A percentile compares a stretch with the other conserved stretches of the same genome.
Evolutionary conservation across 2,113 vertebrate species (phyloP).

Genomic region (Cynopterus brachyotis): DNA sequence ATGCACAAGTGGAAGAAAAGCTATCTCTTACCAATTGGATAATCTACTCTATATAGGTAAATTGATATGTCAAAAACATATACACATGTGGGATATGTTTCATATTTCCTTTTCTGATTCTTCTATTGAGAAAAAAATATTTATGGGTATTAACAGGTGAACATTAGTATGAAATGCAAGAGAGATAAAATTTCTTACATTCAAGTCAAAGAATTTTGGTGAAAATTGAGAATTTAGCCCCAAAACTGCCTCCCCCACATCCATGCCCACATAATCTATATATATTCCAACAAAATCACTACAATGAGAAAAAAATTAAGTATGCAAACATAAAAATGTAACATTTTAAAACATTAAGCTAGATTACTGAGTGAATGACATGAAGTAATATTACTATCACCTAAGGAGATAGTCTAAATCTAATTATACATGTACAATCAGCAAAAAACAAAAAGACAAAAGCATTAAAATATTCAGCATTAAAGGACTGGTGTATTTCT

Average conservation of each 20-base stretch:
- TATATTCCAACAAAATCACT: background rate
- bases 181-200: background rate
- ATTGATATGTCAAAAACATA: background rate
- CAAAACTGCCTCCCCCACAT: background rate
- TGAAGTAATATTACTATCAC: background rate
- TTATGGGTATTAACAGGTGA: background rate
- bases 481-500: background rate
- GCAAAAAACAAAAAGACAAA: background rate
- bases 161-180: background rate
- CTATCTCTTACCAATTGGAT: background rate
- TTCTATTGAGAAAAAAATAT: background rate
- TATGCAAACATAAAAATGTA: background rate
- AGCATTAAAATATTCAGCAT: background rate
- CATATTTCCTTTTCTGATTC: background rate
- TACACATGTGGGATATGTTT: background rate
- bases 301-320: background rate
- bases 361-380: background rate
- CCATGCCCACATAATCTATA: background rate
- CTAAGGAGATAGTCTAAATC: background rate
- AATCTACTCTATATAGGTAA: background rate
- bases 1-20: background rate
- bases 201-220: slow-evolving; percentile 4
- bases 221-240: background rate
- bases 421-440: background rate
- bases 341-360: background rate